A percentile compares a stretch with the other conserved stretches of the same genome.
phyloP scores from a whole-genome alignment of 2,888 invertebrate species.

The Eupithecia centaureata region DNA sequence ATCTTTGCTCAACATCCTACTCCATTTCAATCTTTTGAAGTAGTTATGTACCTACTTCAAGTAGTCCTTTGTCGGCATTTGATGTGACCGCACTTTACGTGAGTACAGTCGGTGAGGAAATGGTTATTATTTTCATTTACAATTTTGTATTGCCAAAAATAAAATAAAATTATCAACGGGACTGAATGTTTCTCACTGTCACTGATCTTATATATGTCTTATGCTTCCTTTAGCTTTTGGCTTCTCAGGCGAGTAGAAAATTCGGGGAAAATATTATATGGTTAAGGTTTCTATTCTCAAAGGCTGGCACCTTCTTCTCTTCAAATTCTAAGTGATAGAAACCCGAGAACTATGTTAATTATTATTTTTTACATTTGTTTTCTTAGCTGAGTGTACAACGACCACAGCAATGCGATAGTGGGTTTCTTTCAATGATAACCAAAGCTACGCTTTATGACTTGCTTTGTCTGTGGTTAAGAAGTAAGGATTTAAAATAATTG shows the following conservation, averaged over 20 bases:
- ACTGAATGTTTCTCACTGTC: too few relatives aligned
- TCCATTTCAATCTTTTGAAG: constrained; percentile 28
- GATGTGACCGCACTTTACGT: constrained; percentile 29
- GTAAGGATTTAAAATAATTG: constrained; percentile 10
- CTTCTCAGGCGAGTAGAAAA: too few relatives aligned
- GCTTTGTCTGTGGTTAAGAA: constrained; percentile 28
- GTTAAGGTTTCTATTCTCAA: too few relatives aligned
- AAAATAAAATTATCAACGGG: too few relatives aligned
- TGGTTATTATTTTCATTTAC: neutral
- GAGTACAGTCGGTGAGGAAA: constrained; percentile 25
- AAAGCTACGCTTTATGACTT: constrained; percentile 28
- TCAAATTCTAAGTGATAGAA: neutral
- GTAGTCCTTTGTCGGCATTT: constrained; percentile 33
- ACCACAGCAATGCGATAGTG: constrained; percentile 35
- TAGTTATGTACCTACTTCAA: constrained; percentile 17
- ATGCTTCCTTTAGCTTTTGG: too few relatives aligned
- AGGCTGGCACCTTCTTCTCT: too few relatives aligned
- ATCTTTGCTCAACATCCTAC: constrained; percentile 29
- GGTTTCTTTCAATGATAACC: constrained; percentile 43
- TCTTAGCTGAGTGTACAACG: constrained; percentile 24
- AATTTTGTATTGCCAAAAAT: too few relatives aligned
- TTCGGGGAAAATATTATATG: too few relatives aligned
- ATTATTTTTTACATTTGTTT: neutral
- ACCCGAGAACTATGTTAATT: neutral
- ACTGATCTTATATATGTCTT: too few relatives aligned